Percentiles rank a stretch among this genome's conserved stretches.
phyloP scores from a whole-genome alignment of 2,888 invertebrate genomes.

The Melinopterus prodromus region DNA sequence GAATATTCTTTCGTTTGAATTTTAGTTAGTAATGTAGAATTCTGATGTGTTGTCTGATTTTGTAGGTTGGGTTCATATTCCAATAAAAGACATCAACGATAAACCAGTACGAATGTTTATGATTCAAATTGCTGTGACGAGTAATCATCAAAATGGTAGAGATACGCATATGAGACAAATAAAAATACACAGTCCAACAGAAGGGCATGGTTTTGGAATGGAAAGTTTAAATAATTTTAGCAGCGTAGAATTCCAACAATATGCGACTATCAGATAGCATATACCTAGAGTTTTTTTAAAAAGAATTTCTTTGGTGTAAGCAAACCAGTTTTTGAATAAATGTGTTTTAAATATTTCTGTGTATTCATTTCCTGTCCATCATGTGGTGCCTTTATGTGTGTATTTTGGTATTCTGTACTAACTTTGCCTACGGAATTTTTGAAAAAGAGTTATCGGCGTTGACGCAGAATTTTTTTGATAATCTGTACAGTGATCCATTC shows the following conservation, averaged over 20 bases:
- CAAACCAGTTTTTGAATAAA: constrained; percentile 15
- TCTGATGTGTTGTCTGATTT: constrained; percentile 40
- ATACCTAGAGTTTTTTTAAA: constrained; percentile 14
- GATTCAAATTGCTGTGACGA: constrained; percentile 95
- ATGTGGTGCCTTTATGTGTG: neutral
- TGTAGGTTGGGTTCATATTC: constrained; percentile 94
- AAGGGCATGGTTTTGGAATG: constrained; percentile 70
- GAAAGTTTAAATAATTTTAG: constrained; percentile 81
- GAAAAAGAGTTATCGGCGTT: constrained; percentile 34
- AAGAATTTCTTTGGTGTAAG: neutral
- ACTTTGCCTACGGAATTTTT: constrained; percentile 10
- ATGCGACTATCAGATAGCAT: constrained; percentile 78
- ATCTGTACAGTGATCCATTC: constrained; percentile 41
- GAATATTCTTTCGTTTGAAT: constrained; percentile 5
- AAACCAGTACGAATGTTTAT: constrained; percentile 93
- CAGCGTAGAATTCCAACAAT: constrained; percentile 83
- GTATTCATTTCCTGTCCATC: constrained; percentile 12
- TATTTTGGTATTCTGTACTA: constrained; percentile 20
- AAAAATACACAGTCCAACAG: constrained; percentile 90
- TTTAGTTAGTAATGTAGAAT: neutral
- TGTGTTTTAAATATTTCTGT: constrained; percentile 6
- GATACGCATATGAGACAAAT: constrained; percentile 99
- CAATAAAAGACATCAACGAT: constrained; percentile 87
- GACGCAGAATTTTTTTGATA: constrained; percentile 45
- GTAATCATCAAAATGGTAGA: constrained; percentile 98